Base-by-base conservation (phyloP, 2,797 vertebrate genomes). In the Diceros bicornis region DNA sequence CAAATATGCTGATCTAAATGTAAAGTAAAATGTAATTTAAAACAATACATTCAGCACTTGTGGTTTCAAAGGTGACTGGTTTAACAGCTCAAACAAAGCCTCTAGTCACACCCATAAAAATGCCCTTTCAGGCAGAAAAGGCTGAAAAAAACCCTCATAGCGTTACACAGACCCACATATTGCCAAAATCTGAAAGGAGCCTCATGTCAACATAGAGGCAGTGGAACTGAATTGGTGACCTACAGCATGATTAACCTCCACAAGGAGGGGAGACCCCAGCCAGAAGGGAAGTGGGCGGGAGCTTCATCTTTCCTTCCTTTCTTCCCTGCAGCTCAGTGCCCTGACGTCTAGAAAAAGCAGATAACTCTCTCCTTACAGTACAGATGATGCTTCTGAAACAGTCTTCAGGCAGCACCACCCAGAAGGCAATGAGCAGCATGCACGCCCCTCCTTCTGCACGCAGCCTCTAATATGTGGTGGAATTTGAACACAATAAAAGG, bases 21-120 rank as follows among this genome's bases (percentile, higher is more conserved):
- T 74, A 84, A 94, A 52, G 10, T 72, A 47, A 94, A 94, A 72
- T 94, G 34, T 68, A 57, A 86, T 18, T 72, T 71, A 90, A 95
- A 92, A 84, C 32, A 37, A 34, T 23, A 88, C 88, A 88, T 74
- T 84, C 16, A 91, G 27, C 27, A 83, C 23, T 79, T 93, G n/a
- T 84, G 29, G 41, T 89, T 68, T 91, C 68, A 89, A 59, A 69
- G 10, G 7, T 82, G 41, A 59, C 50, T 90, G 41, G 6, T n/a
- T 66, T 57, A 86, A 69, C 2, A 78, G 7, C 27, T 74, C 55
- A 82, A 47, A 87, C n/a, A 62, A 66, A 85, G 55, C 32, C 9
- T 79, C 12, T 66, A 77, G 66, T 1, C 11, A 82, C 16, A 41
- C 2, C 52, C 44, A 23, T 59, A 69, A 84, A 92, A 90, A 52